Conservation (phyloP, 2,113 vertebrate species). For the Halcyon malimbica region DNA sequence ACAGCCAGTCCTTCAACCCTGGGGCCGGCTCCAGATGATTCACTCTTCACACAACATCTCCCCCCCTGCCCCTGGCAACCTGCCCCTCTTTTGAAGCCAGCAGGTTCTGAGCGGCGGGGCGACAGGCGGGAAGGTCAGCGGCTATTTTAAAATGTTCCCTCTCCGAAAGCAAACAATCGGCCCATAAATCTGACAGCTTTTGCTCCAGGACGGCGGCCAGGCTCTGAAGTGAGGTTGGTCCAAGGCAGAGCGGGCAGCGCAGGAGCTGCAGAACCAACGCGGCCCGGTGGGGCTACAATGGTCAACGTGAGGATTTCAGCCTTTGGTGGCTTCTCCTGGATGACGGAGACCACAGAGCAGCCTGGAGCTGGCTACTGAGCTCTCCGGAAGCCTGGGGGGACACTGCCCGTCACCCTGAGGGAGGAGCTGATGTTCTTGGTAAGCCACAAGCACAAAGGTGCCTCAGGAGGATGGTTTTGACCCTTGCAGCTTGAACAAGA, state of each 20-base stretch:
- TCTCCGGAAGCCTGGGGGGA: background rate
- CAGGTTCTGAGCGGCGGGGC: background rate
- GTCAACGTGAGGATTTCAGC: rapidly evolving
- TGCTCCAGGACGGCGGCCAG: background rate
- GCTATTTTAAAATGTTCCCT: background rate
- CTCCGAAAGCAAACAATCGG: background rate
- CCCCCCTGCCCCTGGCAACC: background rate
- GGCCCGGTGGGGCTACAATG: rapidly evolving
- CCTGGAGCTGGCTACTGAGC: background rate
- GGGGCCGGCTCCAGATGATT: background rate
- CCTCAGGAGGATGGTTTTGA: background rate
- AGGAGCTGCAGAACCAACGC: background rate
- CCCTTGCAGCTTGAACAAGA: too few relatives aligned
- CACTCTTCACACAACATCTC: background rate
- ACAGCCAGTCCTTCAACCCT: background rate
- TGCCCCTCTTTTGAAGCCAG: background rate
- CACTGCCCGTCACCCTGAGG: background rate
- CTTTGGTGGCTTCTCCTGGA: background rate
- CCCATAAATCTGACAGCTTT: slow-evolving; percentile 3
- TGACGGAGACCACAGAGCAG: rapidly evolving
- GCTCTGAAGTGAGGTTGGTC: background rate
- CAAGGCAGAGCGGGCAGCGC: background rate
- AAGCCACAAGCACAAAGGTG: background rate
- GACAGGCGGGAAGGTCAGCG: background rate
- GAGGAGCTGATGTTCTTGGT: background rate